Conservation (phyloP, 2,888 invertebrate genomes). For the Zaprionus obscuricornis region DNA sequence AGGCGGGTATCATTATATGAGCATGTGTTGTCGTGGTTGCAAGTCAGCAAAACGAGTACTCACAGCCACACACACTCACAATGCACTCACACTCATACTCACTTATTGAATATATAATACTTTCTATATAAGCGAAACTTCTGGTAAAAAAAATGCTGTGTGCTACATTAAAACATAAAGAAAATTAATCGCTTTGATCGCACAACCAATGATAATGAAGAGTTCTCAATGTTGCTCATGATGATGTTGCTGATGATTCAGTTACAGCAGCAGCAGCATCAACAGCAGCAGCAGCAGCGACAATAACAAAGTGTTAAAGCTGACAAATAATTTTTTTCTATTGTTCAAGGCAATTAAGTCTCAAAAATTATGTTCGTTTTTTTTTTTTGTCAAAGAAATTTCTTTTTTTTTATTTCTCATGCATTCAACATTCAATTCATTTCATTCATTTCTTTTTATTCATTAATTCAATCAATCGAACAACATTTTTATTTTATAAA, state of each 20-base stretch:
- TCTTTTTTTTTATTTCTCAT: background rate
- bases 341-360: conserved; percentile 28
- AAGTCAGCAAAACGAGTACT: too few relatives aligned
- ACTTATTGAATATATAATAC: background rate
- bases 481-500: conserved; percentile 7
- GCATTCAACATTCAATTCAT: too few relatives aligned
- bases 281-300: conserved; percentile 42
- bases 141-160: too few relatives aligned
- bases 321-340: background rate
- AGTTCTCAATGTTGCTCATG: conserved; percentile 26
- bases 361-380: too few relatives aligned
- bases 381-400: too few relatives aligned
- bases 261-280: conserved; percentile 50
- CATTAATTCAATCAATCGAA: conserved; percentile 36
- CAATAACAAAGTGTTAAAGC: background rate
- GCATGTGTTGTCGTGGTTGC: conserved; percentile 44
- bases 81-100: conserved; percentile 22
- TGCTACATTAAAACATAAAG: conserved; percentile 55
- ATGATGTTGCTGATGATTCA: background rate
- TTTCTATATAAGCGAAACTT: conserved; percentile 25
- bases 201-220: conserved; percentile 59
- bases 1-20: conserved; percentile 57
- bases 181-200: conserved; percentile 62
- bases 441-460: conserved; percentile 8
- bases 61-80: conserved; percentile 4